These are phyloP conservation scores for Agapornis roseicollis DNA, from an alignment of 2,113 vertebrate species.

Conservation along the genomic window DNA sequence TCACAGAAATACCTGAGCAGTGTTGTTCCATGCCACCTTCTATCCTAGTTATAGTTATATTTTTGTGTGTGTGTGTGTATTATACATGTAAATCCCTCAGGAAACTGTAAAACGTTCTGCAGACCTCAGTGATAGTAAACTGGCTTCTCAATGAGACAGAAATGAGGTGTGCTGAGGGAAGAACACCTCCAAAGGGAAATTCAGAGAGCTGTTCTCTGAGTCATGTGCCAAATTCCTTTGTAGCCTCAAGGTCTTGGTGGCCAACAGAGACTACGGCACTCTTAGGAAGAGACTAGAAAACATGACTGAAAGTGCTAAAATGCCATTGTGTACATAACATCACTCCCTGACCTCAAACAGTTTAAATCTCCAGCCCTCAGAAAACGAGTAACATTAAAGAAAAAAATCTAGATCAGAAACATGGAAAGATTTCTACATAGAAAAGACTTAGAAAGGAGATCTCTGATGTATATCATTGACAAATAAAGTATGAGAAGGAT, in stretches of 20 bases:
- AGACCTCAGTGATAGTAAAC: conserved; percentile 37
- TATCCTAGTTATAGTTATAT: background rate
- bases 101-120: conserved; percentile 18
- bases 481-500: background rate
- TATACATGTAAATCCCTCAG: background rate
- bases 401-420: background rate
- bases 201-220: background rate
- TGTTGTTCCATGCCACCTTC: background rate
- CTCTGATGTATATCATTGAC: background rate
- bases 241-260: conserved; percentile 26
- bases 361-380: conserved; percentile 2
- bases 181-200: conserved; percentile 38
- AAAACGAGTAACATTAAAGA: background rate
- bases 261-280: conserved; percentile 3
- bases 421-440: background rate
- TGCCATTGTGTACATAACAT: background rate
- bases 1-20: background rate
- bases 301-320: conserved; percentile 25
- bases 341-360: background rate
- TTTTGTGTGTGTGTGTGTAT: background rate
- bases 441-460: background rate
- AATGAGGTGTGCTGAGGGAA: conserved; percentile 52
- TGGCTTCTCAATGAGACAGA: conserved; percentile 26
- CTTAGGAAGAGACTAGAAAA: conserved; percentile 20
- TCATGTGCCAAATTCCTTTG: conserved; percentile 34